Conservation (phyloP, 2,797 vertebrate species). For the Sebastes baramenuke region DNA sequence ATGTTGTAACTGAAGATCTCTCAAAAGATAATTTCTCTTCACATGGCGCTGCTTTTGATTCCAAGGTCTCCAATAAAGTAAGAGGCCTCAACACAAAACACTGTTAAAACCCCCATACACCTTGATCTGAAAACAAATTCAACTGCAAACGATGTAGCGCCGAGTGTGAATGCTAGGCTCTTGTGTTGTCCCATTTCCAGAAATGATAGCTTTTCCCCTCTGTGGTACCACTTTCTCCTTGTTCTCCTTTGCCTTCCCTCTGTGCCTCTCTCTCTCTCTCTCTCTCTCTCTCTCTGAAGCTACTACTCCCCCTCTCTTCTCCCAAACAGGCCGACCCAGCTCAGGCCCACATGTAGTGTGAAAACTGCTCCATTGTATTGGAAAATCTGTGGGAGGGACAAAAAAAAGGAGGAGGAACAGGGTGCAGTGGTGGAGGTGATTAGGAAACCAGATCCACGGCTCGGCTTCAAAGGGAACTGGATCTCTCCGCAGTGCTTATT, state of each 20-base stretch:
- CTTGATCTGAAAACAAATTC: slow-evolving; percentile 9
- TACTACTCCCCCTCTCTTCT: slow-evolving; percentile 36
- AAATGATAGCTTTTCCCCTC: slow-evolving; percentile 24
- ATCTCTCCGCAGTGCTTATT: slow-evolving; percentile 80
- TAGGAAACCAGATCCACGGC: slow-evolving; percentile 82
- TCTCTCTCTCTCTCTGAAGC: slow-evolving; percentile 28
- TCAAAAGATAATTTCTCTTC: not conserved
- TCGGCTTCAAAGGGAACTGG: slow-evolving; percentile 76
- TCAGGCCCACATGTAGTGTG: slow-evolving; percentile 65
- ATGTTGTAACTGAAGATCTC: not conserved
- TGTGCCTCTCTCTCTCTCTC: not conserved
- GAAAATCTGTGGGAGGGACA: slow-evolving; percentile 75
- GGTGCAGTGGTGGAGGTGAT: slow-evolving; percentile 73
- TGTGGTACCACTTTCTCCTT: slow-evolving; percentile 62
- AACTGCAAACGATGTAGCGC: slow-evolving; percentile 1
- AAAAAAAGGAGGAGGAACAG: slow-evolving; percentile 51
- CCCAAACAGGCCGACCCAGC: slow-evolving; percentile 56
- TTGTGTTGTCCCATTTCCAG: slow-evolving; percentile 23
- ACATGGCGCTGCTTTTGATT: not conserved
- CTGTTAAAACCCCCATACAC: not conserved
- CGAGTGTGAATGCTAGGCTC: not conserved
- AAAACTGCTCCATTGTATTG: slow-evolving; percentile 79
- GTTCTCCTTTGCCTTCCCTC: slow-evolving; percentile 60
- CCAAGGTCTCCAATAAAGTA: not conserved
- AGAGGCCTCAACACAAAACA: not conserved